Conservation (phyloP, 1,140 invertebrate genomes). For the Watersipora subatra region DNA sequence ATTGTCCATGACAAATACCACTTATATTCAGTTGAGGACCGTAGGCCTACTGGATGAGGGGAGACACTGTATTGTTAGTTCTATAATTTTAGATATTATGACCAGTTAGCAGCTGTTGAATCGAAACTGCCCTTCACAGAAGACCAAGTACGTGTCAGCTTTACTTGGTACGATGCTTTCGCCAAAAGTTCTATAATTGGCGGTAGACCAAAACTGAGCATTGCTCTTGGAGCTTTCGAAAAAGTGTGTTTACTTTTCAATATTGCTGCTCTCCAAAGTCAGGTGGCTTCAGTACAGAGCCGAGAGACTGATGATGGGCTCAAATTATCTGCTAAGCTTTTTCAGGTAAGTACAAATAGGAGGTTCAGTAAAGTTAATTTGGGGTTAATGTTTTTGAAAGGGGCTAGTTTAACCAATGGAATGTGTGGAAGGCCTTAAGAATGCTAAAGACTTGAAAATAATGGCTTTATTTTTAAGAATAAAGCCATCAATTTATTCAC, state of each 20-base stretch:
- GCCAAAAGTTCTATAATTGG: constrained; percentile 88
- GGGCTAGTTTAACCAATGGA: no score
- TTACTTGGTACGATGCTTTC: constrained; percentile 99
- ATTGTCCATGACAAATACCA: no score
- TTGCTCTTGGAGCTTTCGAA: constrained; percentile 71
- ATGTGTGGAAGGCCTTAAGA: no score
- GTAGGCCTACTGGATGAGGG: no score
- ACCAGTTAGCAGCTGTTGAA: constrained; percentile 81
- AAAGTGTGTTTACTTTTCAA: constrained; percentile 92
- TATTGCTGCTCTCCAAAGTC: constrained; percentile 82
- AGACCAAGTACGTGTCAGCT: constrained; percentile 48
- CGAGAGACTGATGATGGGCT: constrained; percentile 82
- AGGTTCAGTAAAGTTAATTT: background rate
- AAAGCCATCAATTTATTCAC: no score
- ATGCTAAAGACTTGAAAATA: no score
- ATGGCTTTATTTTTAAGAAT: no score
- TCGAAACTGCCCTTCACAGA: constrained; percentile 79
- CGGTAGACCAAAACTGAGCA: constrained; percentile 68
- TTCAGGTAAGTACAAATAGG: constrained; percentile 52
- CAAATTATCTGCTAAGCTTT: constrained; percentile 77
- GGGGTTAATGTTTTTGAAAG: no score
- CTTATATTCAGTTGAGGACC: no score
- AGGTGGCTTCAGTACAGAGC: constrained; percentile 69
- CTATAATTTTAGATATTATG: constrained; percentile 65
- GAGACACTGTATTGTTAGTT: no score